Percentiles rank a stretch among this genome's conserved stretches.
phyloP scores from a whole-genome alignment of 1,140 invertebrate species.

The Bursaphelenchus mucronatus region DNA sequence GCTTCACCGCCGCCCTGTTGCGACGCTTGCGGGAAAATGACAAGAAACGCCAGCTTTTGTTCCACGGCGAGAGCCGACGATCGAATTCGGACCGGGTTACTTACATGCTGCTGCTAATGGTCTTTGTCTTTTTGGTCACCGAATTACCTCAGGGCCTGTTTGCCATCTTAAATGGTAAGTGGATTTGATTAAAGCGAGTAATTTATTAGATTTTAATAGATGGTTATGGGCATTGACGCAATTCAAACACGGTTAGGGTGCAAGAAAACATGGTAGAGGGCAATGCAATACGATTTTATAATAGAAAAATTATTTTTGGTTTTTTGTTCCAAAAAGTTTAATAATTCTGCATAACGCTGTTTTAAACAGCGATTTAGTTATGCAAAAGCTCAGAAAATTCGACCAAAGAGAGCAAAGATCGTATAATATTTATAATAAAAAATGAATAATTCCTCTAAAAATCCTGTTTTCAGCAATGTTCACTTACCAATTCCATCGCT shows the following conservation, averaged over 20 bases:
- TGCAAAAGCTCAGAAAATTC: too few species aligned
- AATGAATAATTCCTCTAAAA: constrained; percentile 8
- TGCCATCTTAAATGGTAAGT: constrained; percentile 40
- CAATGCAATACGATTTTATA: too few species aligned
- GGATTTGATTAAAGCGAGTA: background rate
- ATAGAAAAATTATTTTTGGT: background rate
- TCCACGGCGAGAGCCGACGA: constrained; percentile 21
- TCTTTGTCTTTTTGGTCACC: constrained; percentile 37
- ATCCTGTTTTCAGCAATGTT: constrained; percentile 23
- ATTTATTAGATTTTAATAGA: too few species aligned
- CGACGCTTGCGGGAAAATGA: constrained; percentile 30
- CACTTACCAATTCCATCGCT: constrained; percentile 10
- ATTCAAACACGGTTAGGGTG: too few species aligned
- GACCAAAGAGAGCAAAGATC: too few species aligned
- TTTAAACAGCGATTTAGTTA: too few species aligned
- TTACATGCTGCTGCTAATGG: constrained; percentile 40
- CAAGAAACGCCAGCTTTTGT: constrained; percentile 32
- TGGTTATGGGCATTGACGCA: too few species aligned
- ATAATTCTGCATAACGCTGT: background rate
- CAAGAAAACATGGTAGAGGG: too few species aligned
- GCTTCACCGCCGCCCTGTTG: constrained; percentile 39
- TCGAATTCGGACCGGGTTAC: constrained; percentile 17
- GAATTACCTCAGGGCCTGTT: constrained; percentile 41
- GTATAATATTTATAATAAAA: too few species aligned
- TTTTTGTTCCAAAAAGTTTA: background rate